phyloP scores from a whole-genome alignment of 2,113 vertebrate species.

The Castor canadensis region DNA sequence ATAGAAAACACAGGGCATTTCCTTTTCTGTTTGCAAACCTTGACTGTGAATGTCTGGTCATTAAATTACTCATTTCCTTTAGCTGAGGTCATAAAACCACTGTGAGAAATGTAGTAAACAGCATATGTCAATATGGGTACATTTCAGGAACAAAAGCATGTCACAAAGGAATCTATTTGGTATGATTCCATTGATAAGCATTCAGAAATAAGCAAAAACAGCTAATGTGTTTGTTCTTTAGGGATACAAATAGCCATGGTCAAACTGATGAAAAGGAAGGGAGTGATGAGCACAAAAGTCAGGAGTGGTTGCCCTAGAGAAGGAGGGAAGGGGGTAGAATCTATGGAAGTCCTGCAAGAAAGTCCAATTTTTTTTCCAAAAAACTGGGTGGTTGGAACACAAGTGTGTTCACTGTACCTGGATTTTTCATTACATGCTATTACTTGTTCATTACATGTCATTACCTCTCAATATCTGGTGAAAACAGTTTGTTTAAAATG shows the following conservation, averaged over 20 bases:
- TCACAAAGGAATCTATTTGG: background rate
- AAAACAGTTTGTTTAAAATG: slow-evolving; percentile 25
- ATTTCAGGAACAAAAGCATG: slow-evolving; percentile 12
- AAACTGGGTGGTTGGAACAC: background rate
- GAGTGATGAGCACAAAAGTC: background rate
- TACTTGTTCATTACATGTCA: slow-evolving; percentile 7
- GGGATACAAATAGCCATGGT: background rate
- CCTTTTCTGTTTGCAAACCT: slow-evolving; percentile 38
- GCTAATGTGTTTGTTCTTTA: background rate
- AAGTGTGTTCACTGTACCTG: slow-evolving; percentile 8
- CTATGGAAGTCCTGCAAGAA: background rate
- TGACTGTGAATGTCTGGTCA: slow-evolving; percentile 8
- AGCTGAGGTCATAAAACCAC: slow-evolving; percentile 34
- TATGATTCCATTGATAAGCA: background rate
- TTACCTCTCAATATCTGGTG: slow-evolving; percentile 23
- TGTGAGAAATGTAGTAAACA: slow-evolving; percentile 14
- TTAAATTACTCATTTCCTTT: slow-evolving; percentile 49
- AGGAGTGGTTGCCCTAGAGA: background rate
- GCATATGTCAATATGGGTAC: background rate
- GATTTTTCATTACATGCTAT: slow-evolving; percentile 10
- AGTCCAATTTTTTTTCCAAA: slow-evolving; percentile 9
- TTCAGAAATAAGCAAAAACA: slow-evolving; percentile 33
- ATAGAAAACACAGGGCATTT: background rate
- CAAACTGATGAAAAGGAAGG: slow-evolving; percentile 3
- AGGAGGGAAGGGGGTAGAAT: background rate